phyloP scores from a whole-genome alignment of 2,113 vertebrate genomes.

The Dolichotis patagonum region DNA sequence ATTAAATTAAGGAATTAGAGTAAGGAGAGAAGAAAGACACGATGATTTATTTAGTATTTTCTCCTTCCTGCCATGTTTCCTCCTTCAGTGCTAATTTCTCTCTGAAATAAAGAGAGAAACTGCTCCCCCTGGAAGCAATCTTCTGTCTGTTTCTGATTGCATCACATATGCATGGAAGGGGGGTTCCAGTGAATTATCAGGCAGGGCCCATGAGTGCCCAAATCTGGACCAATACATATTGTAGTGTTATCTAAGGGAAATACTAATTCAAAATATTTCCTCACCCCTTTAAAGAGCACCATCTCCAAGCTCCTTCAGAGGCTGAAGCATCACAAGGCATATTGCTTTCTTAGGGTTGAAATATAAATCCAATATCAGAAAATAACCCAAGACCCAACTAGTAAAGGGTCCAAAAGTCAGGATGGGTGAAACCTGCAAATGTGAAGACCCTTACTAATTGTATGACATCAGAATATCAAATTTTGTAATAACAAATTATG shows the following conservation, averaged over 20 bases:
- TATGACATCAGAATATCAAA: constrained; percentile 87
- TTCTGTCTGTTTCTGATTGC: background rate
- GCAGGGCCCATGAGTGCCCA: background rate
- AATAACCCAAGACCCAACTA: constrained; percentile 71
- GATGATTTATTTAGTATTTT: background rate
- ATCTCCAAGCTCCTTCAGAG: background rate
- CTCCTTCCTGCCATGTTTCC: background rate
- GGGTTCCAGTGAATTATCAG: background rate
- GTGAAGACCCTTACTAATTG: constrained; percentile 83
- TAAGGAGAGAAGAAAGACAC: background rate
- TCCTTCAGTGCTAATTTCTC: background rate
- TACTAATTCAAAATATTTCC: background rate
- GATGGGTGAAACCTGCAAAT: constrained; percentile 78
- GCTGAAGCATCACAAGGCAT: background rate
- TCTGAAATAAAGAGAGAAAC: background rate
- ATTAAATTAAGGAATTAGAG: background rate
- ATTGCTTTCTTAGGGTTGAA: background rate
- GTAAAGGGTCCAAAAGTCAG: constrained; percentile 83
- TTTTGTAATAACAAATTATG: constrained; percentile 86
- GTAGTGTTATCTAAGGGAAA: background rate
- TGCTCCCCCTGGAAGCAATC: background rate
- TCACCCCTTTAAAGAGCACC: background rate
- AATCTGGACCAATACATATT: background rate
- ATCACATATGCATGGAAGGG: background rate
- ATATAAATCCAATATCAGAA: constrained; percentile 60